Percentiles rank a stretch among this genome's conserved stretches.
These are phyloP conservation scores for Drosophila barbarae DNA, from an alignment of 2,888 invertebrate genomes.

Conservation along the genomic window DNA sequence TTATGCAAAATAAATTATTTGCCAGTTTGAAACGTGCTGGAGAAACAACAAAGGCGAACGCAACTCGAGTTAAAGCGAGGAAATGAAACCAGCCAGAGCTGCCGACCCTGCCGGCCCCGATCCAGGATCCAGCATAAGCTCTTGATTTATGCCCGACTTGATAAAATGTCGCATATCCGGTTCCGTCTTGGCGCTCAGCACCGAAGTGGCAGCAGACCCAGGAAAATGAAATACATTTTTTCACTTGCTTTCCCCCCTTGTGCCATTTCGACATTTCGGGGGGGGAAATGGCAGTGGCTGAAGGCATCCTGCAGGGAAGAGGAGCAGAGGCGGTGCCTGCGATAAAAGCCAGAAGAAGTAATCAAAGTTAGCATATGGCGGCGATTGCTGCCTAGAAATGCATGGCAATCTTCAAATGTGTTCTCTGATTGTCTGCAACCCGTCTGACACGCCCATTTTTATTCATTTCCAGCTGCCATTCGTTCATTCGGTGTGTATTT, in stretches of 20 bases:
- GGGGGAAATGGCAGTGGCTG: slow-evolving; percentile 9
- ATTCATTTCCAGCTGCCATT: slow-evolving; percentile 29
- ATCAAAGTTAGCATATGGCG: slow-evolving; percentile 65
- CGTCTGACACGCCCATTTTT: slow-evolving; percentile 36
- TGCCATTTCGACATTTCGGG: background rate
- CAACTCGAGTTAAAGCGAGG: slow-evolving; percentile 14
- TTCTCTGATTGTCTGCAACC: slow-evolving; percentile 50
- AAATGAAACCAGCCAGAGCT: background rate
- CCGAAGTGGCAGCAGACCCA: slow-evolving; percentile 33
- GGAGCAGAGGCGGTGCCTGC: background rate
- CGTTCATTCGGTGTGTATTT: slow-evolving; percentile 2
- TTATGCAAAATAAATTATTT: slow-evolving; percentile 50
- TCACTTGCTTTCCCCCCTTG: background rate
- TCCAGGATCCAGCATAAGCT: slow-evolving; percentile 33
- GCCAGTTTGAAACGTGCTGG: slow-evolving; percentile 35
- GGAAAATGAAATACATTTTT: slow-evolving; percentile 45
- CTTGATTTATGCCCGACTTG: slow-evolving; percentile 50
- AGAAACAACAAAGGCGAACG: slow-evolving; percentile 20
- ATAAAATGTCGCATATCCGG: slow-evolving; percentile 50
- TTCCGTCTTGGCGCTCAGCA: slow-evolving; percentile 28
- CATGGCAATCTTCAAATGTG: slow-evolving; percentile 49
- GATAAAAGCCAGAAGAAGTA: slow-evolving; percentile 51
- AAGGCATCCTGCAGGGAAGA: background rate
- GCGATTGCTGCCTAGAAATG: slow-evolving; percentile 51
- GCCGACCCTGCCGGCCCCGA: background rate